phyloP scores from a whole-genome alignment of 2,888 invertebrate genomes.

The Steinernema hermaphroditum region DNA sequence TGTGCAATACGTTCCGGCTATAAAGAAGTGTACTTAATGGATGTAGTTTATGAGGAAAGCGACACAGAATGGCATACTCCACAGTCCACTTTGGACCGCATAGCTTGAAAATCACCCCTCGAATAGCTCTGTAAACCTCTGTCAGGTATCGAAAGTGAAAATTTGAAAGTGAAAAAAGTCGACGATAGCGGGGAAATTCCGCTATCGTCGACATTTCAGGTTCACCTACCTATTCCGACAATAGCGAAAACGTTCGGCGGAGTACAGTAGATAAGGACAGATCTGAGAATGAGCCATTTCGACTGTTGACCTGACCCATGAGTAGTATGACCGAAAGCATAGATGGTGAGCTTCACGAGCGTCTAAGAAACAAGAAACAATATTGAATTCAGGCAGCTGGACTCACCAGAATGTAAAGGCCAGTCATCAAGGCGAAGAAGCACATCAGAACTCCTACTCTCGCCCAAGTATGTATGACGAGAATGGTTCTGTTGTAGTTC shows the following conservation, averaged over 20 bases:
- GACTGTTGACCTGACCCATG: neutral
- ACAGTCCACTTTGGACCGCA: too few relatives aligned
- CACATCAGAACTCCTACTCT: neutral
- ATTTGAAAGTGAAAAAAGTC: too few relatives aligned
- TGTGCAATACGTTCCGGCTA: neutral
- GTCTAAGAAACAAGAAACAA: neutral
- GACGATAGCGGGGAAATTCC: too few relatives aligned
- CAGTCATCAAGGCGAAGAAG: neutral
- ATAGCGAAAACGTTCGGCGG: neutral
- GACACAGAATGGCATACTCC: neutral
- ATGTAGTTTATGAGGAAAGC: too few relatives aligned
- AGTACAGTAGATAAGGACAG: too few relatives aligned
- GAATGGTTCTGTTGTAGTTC: neutral
- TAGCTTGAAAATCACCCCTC: too few relatives aligned
- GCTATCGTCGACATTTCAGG: too few relatives aligned
- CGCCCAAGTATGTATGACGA: neutral
- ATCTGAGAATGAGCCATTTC: neutral
- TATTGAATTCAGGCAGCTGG: neutral
- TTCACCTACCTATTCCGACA: neutral
- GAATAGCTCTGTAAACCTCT: too few relatives aligned
- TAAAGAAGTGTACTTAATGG: too few relatives aligned
- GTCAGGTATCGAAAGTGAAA: too few relatives aligned
- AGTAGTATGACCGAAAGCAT: neutral
- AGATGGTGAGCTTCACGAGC: neutral
- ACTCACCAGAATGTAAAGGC: neutral